These are phyloP conservation scores for Scaptomyza tumidula DNA, from an alignment of 2,888 invertebrate species.

Conservation along the genomic window DNA sequence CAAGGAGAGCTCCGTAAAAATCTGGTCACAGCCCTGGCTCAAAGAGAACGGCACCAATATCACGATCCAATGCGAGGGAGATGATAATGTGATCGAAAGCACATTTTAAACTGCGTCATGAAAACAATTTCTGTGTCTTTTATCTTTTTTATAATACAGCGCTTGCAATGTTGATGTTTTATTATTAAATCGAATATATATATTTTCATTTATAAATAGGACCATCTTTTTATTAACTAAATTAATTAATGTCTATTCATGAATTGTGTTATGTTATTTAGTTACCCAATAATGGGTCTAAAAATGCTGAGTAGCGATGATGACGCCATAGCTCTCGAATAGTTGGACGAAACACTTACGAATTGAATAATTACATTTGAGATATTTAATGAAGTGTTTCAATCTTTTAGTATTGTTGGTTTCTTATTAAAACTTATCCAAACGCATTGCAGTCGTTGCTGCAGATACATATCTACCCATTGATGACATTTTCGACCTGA, in stretches of 20 bases:
- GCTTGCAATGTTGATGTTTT: not conserved
- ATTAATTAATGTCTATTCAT: slow-evolving; percentile 3
- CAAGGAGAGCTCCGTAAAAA: slow-evolving; percentile 59
- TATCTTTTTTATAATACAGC: not conserved
- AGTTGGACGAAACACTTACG: not conserved
- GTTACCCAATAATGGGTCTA: too few species aligned
- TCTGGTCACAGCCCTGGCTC: slow-evolving; percentile 70
- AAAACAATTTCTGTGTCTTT: slow-evolving; percentile 4
- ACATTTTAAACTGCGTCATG: slow-evolving; percentile 39
- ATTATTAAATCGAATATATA: not conserved
- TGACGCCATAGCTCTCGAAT: not conserved
- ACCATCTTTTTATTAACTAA: not conserved
- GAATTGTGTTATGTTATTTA: not conserved
- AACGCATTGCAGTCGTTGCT: too few species aligned
- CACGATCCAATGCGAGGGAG: slow-evolving; percentile 56
- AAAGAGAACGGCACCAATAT: slow-evolving; percentile 51
- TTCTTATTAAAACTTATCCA: not conserved
- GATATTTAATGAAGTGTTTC: not conserved
- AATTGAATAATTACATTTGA: slow-evolving; percentile 1
- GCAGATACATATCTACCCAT: too few species aligned
- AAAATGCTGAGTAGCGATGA: too few species aligned
- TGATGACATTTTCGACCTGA: too few species aligned
- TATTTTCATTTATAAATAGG: not conserved
- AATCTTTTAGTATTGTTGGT: not conserved
- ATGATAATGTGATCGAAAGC: slow-evolving; percentile 38